Base-by-base conservation (phyloP, 2,113 vertebrate species). In the Pterocles burchelli region DNA sequence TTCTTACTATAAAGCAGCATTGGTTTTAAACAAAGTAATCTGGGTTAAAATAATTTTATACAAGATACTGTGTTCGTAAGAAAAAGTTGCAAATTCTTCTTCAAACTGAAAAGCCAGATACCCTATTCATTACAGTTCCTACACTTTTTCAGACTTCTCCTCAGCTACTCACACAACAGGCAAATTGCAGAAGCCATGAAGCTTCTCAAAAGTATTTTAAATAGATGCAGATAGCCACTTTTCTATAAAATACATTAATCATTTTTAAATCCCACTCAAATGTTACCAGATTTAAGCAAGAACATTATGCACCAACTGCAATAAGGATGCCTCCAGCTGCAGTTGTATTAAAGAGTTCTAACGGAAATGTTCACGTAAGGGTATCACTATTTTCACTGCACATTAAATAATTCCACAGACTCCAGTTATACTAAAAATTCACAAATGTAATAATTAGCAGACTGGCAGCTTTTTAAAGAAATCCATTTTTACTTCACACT, bases 51-150 rank as follows among this genome's bases (percentile, higher is more conserved):
- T 0, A 89, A 24, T 54, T 54, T 21, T 12, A 26, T 3, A 4
- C 10, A 67, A 61, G 1, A 59, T 1, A 46, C 8, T 2, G 6
- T 17, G 21, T 41, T 59, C 2, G 0, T 55, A 66, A 51, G 24
- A n/a, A 63, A 70, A 80, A 52, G 17, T 21, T 54, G 59, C 17
- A 63, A 21, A 34, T 68, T 88, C 21, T 52, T 68, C 31, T n/a
- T 79, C 15, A 6, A 65, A 57, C 41, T 77, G 63, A 59, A 24
- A 51, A 80, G 24, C 29, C 54, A 57, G 25, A 7, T 20, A 77
- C 21, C 8, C 61, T 70, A 46, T 10, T 79, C 45, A 36, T 4
- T 22, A 28, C 5, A 55, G 34, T 61, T 68, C 29, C 54, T 51
- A 34, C 41, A 38, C 17, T 3, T 89, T 83, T 74, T 73, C 51